Evolutionary conservation across 2,888 invertebrate genomes (phyloP).

Genomic region (Acleris emargana): DNA sequence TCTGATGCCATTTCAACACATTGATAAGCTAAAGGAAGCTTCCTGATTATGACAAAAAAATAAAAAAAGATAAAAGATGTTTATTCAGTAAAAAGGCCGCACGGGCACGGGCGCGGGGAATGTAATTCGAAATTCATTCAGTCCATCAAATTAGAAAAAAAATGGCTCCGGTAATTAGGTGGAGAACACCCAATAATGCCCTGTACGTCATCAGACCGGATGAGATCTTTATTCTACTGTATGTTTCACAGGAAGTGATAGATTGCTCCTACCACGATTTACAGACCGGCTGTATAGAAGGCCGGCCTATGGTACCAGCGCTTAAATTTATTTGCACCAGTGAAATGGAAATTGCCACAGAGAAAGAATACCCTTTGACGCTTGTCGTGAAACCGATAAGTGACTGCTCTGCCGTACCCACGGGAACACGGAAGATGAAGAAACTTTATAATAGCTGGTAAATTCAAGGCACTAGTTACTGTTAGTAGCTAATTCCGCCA

Average conservation of each 20-base stretch:
- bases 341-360: slow-evolving; percentile 38
- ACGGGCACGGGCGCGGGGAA: too few species aligned
- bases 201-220: too few species aligned
- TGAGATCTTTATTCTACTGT: background rate
- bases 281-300: slow-evolving; percentile 26
- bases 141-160: too few species aligned
- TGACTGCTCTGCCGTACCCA: background rate
- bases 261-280: slow-evolving; percentile 46
- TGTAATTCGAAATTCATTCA: too few species aligned
- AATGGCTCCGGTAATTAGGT: too few species aligned
- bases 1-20: too few species aligned
- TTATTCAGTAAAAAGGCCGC: too few species aligned
- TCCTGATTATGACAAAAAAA: too few species aligned
- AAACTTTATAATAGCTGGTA: slow-evolving; percentile 6
- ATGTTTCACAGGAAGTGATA: slow-evolving; percentile 47
- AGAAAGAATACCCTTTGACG: slow-evolving; percentile 48
- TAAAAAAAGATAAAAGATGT: too few species aligned
- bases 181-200: too few species aligned
- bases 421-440: slow-evolving; percentile 3
- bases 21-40: too few species aligned
- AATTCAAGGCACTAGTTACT: background rate
- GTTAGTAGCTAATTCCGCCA: too few species aligned
- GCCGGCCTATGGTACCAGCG: slow-evolving; percentile 19
- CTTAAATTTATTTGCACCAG: slow-evolving; percentile 39
- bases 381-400: slow-evolving; percentile 40